These are phyloP conservation scores for Trypoxylon attenuatum DNA, from an alignment of 2,888 invertebrate genomes.

Conservation along the genomic window DNA sequence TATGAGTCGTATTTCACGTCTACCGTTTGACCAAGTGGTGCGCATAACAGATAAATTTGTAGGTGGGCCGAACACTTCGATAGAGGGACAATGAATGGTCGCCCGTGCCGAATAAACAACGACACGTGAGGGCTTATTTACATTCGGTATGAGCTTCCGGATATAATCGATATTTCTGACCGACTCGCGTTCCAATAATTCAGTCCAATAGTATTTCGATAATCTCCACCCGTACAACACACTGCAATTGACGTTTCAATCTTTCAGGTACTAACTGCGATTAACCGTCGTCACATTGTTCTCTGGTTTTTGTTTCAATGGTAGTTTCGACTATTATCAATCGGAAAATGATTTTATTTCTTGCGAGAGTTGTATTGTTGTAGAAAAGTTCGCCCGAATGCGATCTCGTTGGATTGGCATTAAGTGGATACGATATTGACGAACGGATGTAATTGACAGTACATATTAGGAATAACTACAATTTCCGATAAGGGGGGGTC, in stretches of 20 bases:
- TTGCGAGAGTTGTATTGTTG: too few species aligned
- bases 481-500: too few species aligned
- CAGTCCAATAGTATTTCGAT: slow-evolving; percentile 44
- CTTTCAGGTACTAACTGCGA: slow-evolving; percentile 21
- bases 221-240: slow-evolving; percentile 25
- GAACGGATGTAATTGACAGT: too few species aligned
- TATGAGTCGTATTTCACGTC: slow-evolving; percentile 25
- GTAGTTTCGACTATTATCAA: too few species aligned
- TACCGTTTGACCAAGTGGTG: slow-evolving; percentile 27
- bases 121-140: slow-evolving; percentile 47
- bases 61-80: slow-evolving; percentile 21
- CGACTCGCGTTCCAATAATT: slow-evolving; percentile 46
- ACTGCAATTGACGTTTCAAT: slow-evolving; percentile 48
- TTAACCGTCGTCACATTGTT: slow-evolving; percentile 2
- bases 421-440: too few species aligned
- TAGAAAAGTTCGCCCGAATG: too few species aligned
- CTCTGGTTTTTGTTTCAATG: background rate
- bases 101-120: slow-evolving; percentile 51
- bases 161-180: slow-evolving; percentile 50
- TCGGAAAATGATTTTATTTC: too few species aligned
- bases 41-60: slow-evolving; percentile 42
- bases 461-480: too few species aligned
- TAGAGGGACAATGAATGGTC: slow-evolving; percentile 37
- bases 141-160: slow-evolving; percentile 48
- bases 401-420: too few species aligned